A percentile compares a stretch with the other conserved stretches of the same genome.
phyloP scores from a whole-genome alignment of 2,797 vertebrate species.

The Cyprinella venusta region DNA sequence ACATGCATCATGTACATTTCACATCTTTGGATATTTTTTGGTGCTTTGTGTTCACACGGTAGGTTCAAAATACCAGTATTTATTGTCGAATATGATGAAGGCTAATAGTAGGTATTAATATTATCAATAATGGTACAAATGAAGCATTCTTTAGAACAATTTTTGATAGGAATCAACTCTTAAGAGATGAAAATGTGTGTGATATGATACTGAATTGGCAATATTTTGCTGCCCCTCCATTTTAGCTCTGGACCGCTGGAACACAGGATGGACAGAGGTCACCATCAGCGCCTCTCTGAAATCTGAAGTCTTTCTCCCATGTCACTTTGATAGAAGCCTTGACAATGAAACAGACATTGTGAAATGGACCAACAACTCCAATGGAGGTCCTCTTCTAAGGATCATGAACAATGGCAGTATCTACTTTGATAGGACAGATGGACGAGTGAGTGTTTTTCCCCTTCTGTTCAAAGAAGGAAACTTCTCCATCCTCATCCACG shows the following conservation, averaged over 20 bases:
- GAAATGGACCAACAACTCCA: slow-evolving; percentile 50
- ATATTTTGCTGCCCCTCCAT: neutral
- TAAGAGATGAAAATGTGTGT: neutral
- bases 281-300: slow-evolving; percentile 21
- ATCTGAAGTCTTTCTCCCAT: slow-evolving; percentile 56
- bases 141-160: neutral
- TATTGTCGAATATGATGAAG: neutral
- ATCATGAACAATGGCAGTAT: slow-evolving; percentile 41
- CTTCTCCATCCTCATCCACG: slow-evolving; percentile 59
- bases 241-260: slow-evolving; percentile 13
- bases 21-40: slow-evolving; percentile 43
- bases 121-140: neutral
- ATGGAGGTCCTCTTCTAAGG: neutral
- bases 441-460: slow-evolving; percentile 58
- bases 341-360: neutral
- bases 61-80: slow-evolving; percentile 24
- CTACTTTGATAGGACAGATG: slow-evolving; percentile 47
- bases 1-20: slow-evolving; percentile 43
- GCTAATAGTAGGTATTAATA: neutral
- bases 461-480: slow-evolving; percentile 54
- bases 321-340: slow-evolving; percentile 22
- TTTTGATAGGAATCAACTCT: neutral
- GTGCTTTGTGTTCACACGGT: slow-evolving; percentile 49
- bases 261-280: neutral
- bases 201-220: neutral